These are phyloP conservation scores for Holotrichia oblita DNA, from an alignment of 1,140 invertebrate species.

Conservation along the genomic window DNA sequence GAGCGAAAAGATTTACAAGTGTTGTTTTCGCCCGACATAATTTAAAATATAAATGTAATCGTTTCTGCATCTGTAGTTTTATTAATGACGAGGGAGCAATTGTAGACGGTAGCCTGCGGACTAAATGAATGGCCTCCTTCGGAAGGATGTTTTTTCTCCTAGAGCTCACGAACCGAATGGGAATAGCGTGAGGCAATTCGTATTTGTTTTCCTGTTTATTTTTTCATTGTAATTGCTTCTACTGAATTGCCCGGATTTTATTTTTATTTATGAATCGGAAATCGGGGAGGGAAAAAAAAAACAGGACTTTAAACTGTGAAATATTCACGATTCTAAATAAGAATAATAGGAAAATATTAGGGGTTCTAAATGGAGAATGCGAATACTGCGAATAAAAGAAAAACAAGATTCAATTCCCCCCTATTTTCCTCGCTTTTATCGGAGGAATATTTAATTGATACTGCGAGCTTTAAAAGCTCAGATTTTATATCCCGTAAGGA, in stretches of 20 bases:
- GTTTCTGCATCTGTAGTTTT: slow-evolving; percentile 4
- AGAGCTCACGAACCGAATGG: neutral
- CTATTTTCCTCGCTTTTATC: neutral
- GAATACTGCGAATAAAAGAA: too few relatives aligned
- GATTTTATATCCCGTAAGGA: neutral
- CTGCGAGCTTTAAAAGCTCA: neutral
- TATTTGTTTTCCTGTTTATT: neutral
- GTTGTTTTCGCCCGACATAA: neutral
- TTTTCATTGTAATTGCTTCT: slow-evolving; percentile 8
- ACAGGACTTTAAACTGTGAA: too few relatives aligned
- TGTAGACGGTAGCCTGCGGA: neutral
- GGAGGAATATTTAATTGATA: neutral
- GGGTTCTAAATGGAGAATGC: too few relatives aligned
- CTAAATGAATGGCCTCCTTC: neutral
- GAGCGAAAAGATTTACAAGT: neutral
- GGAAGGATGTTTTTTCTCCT: neutral
- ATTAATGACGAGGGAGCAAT: neutral
- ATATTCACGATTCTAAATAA: too few relatives aligned
- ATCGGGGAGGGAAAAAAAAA: too few relatives aligned
- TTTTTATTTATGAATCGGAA: neutral
- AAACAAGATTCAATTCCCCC: neutral
- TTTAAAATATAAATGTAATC: slow-evolving; percentile 18
- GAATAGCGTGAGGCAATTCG: neutral
- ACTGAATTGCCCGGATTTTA: neutral
- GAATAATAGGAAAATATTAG: too few relatives aligned